Conservation (phyloP, 2,113 vertebrate genomes). For the Maccullochella peelii region DNA sequence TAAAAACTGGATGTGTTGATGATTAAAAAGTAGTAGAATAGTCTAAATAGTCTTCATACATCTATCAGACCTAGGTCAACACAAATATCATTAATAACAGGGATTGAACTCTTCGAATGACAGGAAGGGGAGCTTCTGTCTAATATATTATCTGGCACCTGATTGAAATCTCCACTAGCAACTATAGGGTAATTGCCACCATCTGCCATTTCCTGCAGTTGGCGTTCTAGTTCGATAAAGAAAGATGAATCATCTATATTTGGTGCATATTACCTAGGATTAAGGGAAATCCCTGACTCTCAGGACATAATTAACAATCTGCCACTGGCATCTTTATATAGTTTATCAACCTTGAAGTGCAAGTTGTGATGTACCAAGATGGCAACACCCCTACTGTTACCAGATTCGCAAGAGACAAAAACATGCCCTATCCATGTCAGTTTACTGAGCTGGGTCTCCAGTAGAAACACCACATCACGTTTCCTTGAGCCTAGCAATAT, state of each 20-base stretch:
- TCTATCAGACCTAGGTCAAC: not conserved
- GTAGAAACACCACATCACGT: not conserved
- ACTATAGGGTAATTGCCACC: not conserved
- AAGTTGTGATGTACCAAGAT: not conserved
- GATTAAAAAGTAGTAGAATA: not conserved
- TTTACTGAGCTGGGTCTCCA: not conserved
- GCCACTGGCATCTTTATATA: not conserved
- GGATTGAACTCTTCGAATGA: not conserved
- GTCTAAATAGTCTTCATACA: not conserved
- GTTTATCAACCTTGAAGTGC: not conserved
- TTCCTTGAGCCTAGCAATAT: not conserved
- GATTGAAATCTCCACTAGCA: not conserved
- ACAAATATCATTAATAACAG: not conserved
- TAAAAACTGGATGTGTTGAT: no score
- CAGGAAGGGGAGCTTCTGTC: not conserved
- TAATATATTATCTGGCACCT: not conserved
- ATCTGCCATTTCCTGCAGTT: not conserved
- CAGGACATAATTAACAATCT: not conserved
- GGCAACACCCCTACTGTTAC: not conserved
- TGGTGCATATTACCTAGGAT: not conserved
- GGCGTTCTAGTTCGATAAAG: not conserved
- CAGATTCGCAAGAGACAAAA: not conserved
- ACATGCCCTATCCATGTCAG: not conserved
- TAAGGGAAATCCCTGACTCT: conserved; percentile 5
- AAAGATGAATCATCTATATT: not conserved